Evolutionary conservation across 2,888 invertebrate genomes (phyloP), one percentile per base, ranked within the genome.

Genomic region (Caenorhabditis afra): DNA sequence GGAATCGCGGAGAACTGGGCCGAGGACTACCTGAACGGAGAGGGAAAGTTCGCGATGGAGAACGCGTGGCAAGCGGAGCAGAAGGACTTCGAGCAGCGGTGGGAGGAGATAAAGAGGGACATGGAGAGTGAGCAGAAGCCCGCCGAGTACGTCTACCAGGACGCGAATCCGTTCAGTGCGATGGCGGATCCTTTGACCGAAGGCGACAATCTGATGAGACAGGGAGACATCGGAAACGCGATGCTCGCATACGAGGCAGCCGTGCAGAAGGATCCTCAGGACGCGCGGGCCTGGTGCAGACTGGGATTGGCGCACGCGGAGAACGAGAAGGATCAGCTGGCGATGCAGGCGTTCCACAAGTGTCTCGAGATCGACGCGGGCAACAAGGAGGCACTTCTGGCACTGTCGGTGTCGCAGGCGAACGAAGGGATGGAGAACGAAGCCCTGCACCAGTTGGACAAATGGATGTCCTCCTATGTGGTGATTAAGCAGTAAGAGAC

Each of bases 201-300:
- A 41, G 89, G 87, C 0, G 75, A 83, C 37, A 59, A 57, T 20
- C 66, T 86, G 37, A 80, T 97, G 82, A 93, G 55, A 44, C 93
- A 93, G 86, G 97, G 97, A 11, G 97, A 98, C 91, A 93, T 98
- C 83, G 96, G 97, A 37, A 95, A 96, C 85, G 98, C 99, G 16
- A 96, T 97, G 0, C 91, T 98, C 29, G 95, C 96, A 89, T 98
- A 99, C 92, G 99, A 99, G 92, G 95, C 96, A 61, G 97, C 97
- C 11, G 96, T 94, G 3, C 86, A 84, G 75, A 79, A 85, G 39
- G 84, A 89, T 79, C 87, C 88, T 0, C 71, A 84, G 44, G 86
- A 90, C 75, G 86, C 88, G 5, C 58, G 81, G 79, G 90, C 94
- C 0, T 97, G 97, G 97, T 93, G 94, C 80, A 92, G 94, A 41